Conservation (phyloP, 2,888 invertebrate species). For the Falcaria lacertinaria region DNA sequence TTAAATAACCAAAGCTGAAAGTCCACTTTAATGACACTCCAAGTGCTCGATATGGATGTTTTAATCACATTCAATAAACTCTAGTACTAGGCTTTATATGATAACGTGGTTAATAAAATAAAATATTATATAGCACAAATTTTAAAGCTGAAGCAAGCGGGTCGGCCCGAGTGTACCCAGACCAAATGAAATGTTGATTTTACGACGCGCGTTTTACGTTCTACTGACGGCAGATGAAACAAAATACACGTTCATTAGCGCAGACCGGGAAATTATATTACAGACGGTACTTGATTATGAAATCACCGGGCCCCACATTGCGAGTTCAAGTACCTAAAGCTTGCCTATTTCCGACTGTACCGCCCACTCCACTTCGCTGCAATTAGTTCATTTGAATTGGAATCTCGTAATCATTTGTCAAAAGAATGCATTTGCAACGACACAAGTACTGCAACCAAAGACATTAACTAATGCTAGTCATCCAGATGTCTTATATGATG, state of each 20-base stretch:
- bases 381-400: slow-evolving; percentile 33
- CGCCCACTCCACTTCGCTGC: slow-evolving; percentile 23
- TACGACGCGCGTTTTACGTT: slow-evolving; percentile 54
- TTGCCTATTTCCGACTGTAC: slow-evolving; percentile 14
- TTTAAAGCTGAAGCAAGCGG: slow-evolving; percentile 42
- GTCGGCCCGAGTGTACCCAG: too few relatives aligned
- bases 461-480: slow-evolving; percentile 18
- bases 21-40: slow-evolving; percentile 1
- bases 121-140: slow-evolving; percentile 60
- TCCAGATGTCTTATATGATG: slow-evolving; percentile 24
- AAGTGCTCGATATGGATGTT: neutral
- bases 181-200: slow-evolving; percentile 68
- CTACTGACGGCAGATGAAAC: slow-evolving; percentile 64
- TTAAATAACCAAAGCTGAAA: too few relatives aligned
- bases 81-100: slow-evolving; percentile 24
- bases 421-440: too few relatives aligned
- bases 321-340: slow-evolving; percentile 31
- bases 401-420: slow-evolving; percentile 19
- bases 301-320: slow-evolving; percentile 46
- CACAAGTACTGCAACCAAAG: slow-evolving; percentile 13
- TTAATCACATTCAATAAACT: slow-evolving; percentile 5
- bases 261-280: slow-evolving; percentile 68
- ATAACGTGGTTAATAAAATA: slow-evolving; percentile 38
- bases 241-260: slow-evolving; percentile 76
- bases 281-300: slow-evolving; percentile 65